These are phyloP conservation scores for Tetragnatha montana DNA, from an alignment of 2,888 invertebrate genomes.

Conservation along the genomic window DNA sequence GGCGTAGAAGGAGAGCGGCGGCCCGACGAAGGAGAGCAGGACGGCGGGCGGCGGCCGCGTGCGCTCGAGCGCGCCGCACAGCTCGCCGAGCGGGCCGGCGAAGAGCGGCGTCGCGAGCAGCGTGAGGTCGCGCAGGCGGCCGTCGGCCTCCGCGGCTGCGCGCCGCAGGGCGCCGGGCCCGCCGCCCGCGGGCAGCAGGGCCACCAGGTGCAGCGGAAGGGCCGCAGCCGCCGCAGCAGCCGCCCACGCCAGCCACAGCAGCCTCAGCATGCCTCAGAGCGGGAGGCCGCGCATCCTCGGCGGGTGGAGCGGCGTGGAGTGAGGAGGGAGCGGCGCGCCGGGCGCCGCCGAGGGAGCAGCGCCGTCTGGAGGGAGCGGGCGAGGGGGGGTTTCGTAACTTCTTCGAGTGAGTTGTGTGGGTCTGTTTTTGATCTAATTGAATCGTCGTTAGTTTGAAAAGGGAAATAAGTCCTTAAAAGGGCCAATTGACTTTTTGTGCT, in stretches of 20 bases:
- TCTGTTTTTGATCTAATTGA: no score
- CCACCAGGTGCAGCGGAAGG: slow-evolving; percentile 47
- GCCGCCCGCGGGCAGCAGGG: slow-evolving; percentile 37
- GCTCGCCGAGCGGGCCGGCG: slow-evolving; percentile 21
- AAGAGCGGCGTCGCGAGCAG: slow-evolving; percentile 55
- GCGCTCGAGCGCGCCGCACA: slow-evolving; percentile 46
- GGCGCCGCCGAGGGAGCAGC: slow-evolving; percentile 19
- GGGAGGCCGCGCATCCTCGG: slow-evolving; percentile 17
- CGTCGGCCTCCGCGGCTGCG: slow-evolving; percentile 59
- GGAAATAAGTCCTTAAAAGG: no score
- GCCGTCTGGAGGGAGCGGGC: not conserved
- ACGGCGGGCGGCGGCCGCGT: slow-evolving; percentile 48
- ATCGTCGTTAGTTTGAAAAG: no score
- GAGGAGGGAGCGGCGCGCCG: slow-evolving; percentile 16
- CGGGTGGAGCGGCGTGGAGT: not conserved
- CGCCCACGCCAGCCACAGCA: slow-evolving; percentile 23
- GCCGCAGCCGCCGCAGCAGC: slow-evolving; percentile 18
- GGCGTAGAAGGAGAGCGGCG: slow-evolving; percentile 52
- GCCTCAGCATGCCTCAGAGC: slow-evolving; percentile 27
- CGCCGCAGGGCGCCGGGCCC: slow-evolving; percentile 52
- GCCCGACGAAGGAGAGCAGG: slow-evolving; percentile 48
- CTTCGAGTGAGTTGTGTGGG: not conserved
- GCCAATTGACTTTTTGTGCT: no score
- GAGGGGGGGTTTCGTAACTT: not conserved
- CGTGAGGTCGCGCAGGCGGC: slow-evolving; percentile 52